Percentiles rank a stretch among this genome's conserved stretches.
Conservation (phyloP, 2,113 vertebrate species). For the Pampusana beccarii region DNA sequence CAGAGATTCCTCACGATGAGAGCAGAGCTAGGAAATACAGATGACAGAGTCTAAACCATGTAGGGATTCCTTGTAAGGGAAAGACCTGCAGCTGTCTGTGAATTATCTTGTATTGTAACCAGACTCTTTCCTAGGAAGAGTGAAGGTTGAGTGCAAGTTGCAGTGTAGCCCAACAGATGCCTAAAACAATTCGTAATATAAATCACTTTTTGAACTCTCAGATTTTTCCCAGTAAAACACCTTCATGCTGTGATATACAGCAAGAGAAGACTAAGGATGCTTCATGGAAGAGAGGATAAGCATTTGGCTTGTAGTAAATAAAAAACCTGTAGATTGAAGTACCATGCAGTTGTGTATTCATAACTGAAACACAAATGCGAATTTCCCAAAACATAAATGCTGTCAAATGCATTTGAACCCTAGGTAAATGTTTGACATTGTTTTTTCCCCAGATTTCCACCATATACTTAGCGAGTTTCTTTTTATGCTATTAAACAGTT, state of each 20-base stretch:
- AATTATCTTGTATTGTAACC: not conserved
- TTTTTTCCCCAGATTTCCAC: not conserved
- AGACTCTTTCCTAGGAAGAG: not conserved
- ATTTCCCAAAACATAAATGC: not conserved
- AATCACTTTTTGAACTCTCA: not conserved
- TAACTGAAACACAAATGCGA: not conserved
- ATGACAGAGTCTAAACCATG: not conserved
- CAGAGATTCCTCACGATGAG: not conserved
- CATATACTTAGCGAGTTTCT: not conserved
- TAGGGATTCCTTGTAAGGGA: slow-evolving; percentile 41
- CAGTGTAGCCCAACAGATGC: not conserved
- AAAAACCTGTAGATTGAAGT: not conserved
- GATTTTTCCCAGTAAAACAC: not conserved
- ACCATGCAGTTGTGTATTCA: not conserved
- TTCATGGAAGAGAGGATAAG: not conserved
- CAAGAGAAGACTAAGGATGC: not conserved
- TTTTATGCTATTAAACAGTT: not conserved
- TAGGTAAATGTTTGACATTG: not conserved
- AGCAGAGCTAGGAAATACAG: not conserved
- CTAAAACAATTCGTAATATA: not conserved
- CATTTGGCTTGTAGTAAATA: not conserved
- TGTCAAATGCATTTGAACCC: not conserved
- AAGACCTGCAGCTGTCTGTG: not conserved
- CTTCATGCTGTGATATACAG: not conserved
- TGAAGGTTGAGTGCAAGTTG: not conserved